A percentile compares a stretch with the other conserved stretches of the same genome.
Conservation (phyloP, 2,113 vertebrate species). For the Ciconia stormi region DNA sequence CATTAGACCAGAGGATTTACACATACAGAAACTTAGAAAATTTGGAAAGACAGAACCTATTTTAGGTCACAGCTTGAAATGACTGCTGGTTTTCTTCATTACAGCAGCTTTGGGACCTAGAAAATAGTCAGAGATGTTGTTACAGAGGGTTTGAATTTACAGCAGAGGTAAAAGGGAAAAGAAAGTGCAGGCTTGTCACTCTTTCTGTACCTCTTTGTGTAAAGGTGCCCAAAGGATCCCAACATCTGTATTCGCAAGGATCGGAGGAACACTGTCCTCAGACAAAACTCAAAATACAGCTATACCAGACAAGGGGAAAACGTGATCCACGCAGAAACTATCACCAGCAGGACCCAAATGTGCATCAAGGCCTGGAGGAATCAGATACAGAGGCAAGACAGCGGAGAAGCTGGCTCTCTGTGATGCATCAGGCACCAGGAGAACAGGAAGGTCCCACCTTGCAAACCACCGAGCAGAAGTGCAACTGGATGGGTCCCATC, state of each 20-base stretch:
- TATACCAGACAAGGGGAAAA: background rate
- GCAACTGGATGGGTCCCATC: background rate
- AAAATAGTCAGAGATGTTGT: background rate
- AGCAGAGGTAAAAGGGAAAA: background rate
- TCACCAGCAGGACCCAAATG: too few species aligned
- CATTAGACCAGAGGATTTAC: background rate
- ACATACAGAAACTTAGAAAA: background rate
- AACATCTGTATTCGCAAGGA: background rate
- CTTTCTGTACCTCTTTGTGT: background rate
- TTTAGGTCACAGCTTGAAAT: background rate
- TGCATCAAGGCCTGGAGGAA: background rate
- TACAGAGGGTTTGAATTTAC: background rate
- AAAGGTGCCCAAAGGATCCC: background rate
- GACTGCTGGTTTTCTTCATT: background rate
- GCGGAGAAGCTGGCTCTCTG: accelerated
- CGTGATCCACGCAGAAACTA: background rate
- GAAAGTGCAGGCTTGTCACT: background rate
- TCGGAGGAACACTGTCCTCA: background rate
- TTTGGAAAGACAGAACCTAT: background rate
- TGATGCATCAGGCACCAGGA: background rate
- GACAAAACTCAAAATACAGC: background rate
- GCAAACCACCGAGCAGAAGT: background rate
- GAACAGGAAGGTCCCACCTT: background rate
- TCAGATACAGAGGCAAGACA: background rate
- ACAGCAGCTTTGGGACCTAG: background rate